Evolutionary conservation across 2,113 vertebrate genomes (phyloP), one percentile per base, ranked within the genome.

Genomic region (Leucopternis melanops): DNA sequence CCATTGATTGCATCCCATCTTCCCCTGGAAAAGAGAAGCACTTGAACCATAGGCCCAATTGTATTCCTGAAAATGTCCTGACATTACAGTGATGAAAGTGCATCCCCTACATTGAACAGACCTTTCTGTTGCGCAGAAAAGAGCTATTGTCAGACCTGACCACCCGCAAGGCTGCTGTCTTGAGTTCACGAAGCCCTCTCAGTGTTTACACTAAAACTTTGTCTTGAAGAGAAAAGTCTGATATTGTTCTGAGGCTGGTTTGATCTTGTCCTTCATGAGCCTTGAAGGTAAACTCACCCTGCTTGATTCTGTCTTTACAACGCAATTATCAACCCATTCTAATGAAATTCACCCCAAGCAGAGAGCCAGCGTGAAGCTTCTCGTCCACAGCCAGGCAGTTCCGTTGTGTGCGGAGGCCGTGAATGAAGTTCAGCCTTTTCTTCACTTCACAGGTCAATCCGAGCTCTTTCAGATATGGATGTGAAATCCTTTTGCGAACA

Each of bases 341-440:
- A 71, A 89, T 31, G 84, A 91, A 61, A 70, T 61, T 61, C 86
- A 86, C 62, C 93, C 89, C 92, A 91, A 86, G 92, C 93, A 91
- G 75, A 52, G 89, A 40, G 69, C 49, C 93, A 86, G 89, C 2
- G 0, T 26, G 89, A 83, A 47, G 86, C 80, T 91, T 25, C 80
- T 59, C 4, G 0, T 29, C 57, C 92, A 20, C 83, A 57, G 93
- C 63, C 90, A 81, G 92, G 72, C 49, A 26, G 38, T 25, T 52
- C 86, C 10, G 34, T 18, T 66, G 34, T 79, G 91, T 15, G 74
- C 92, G 71, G 78, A 47, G 73, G 42, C 70, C 0, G 5, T 8
- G 82, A 81, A 79, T 26, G 49, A 82, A 87, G 82, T 61, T 27
- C 82, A 83, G 71, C 66, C 29, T 94, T 59, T 71, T 36, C 82